Base-by-base conservation (phyloP, 2,113 vertebrate species). In the Perccottus glenii region DNA sequence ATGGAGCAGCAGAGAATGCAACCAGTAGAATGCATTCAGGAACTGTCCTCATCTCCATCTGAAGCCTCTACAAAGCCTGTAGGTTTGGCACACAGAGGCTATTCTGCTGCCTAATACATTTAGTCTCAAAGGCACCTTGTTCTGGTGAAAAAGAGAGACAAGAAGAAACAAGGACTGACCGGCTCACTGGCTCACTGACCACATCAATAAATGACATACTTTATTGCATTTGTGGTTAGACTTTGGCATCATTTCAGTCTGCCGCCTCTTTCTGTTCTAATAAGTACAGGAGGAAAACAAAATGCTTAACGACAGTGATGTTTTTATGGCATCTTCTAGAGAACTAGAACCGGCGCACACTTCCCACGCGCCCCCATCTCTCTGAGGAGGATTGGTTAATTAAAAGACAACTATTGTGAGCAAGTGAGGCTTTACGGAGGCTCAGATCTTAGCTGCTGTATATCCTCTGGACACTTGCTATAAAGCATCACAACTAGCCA, bases 381-480 rank as follows among this genome's bases (percentile, higher is more conserved):
- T 77, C 80, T 16, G 43, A 1, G 14, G 83, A 81, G 75, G 71
- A 64, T 56, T 46, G 75, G 55, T 84, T 87, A 80, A 88, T 88
- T 87, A 85, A 89, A 82, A 86, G 69, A 71, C 57, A 55, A 65
- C 51, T 52, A 78, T 79, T 77, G 53, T 70, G 64, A 76, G 58
- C 63, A 53, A 52, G 60, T 62, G 46, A 67, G 66, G 75, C 75
- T 83, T 81, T 80, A 57, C 48, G 62, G 63, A 62, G 64, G 58
- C 73, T 75, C 70, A 10, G 40, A 36, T 78, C 70, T 80, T 64
- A 80, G 78, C 75, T 48, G 47, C 75, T 32, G 50, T 45, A 64
- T 14, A 75, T 77, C 67, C 80, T 75, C 80, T 52, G 66, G 76
- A 79, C 55, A 60, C 44, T 55, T 44, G 46, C 78, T 80, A 55